Conservation (phyloP, 2,797 vertebrate species). For the Gallinago solitaria region DNA sequence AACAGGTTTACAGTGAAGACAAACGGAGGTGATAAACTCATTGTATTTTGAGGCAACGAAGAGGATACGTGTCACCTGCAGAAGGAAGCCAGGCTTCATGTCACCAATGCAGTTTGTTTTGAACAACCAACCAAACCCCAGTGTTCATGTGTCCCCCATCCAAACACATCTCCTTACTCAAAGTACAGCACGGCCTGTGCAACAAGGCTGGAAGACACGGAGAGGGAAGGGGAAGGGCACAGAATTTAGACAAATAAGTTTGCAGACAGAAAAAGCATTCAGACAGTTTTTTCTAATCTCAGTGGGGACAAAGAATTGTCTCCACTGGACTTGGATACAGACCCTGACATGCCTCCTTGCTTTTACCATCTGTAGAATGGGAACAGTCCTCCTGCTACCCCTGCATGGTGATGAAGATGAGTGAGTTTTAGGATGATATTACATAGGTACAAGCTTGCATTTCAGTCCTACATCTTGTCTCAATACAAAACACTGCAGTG, state of each 20-base stretch:
- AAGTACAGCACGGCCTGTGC: background rate
- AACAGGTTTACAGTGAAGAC: background rate
- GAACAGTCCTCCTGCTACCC: background rate
- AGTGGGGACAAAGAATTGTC: background rate
- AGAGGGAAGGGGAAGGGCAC: background rate
- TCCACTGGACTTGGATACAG: background rate
- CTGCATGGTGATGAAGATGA: background rate
- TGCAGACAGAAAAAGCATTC: background rate
- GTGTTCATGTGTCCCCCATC: background rate
- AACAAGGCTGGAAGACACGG: background rate
- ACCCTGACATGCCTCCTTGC: rapidly evolving
- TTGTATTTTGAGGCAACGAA: background rate
- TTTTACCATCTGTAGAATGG: background rate
- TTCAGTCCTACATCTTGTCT: background rate
- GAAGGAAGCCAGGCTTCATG: background rate
- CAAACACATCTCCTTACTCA: background rate
- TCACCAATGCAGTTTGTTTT: background rate
- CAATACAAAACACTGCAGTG: background rate
- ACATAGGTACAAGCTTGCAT: background rate
- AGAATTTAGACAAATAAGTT: background rate
- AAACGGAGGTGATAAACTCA: background rate
- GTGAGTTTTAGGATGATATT: background rate
- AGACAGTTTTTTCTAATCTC: background rate
- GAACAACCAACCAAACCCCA: background rate
- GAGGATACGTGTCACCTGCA: background rate